These are phyloP conservation scores for Drosophila rhopaloa DNA, from an alignment of 1,140 invertebrate species.

Conservation along the genomic window DNA sequence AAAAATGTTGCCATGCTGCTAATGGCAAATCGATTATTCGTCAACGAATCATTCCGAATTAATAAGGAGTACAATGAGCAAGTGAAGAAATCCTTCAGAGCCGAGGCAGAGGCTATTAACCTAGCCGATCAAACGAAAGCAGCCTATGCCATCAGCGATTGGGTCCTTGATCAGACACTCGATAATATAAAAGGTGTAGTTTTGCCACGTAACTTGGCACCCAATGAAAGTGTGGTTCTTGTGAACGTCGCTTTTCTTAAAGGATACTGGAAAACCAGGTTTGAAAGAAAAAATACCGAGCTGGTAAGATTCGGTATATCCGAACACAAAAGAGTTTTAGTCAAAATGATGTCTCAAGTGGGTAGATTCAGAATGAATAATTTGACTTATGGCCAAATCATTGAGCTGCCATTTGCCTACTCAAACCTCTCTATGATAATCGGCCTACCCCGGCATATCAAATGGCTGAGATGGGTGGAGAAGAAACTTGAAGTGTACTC, in stretches of 20 bases:
- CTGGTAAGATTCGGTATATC: background rate
- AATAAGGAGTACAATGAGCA: background rate
- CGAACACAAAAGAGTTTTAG: background rate
- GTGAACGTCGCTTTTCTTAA: conserved; percentile 1
- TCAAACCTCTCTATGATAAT: conserved; percentile 1
- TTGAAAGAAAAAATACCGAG: background rate
- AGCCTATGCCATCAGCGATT: background rate
- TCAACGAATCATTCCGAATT: background rate
- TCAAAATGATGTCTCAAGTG: background rate
- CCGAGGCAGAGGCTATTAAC: background rate
- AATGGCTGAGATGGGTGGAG: background rate
- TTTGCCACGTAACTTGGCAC: background rate
- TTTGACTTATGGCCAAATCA: background rate
- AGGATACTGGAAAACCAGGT: background rate
- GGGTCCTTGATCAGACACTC: background rate
- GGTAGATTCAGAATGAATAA: background rate
- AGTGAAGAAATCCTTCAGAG: background rate
- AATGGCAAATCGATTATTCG: background rate
- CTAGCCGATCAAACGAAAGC: background rate
- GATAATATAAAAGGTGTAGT: background rate
- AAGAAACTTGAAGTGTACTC: background rate
- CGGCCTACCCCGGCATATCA: background rate
- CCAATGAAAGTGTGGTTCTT: background rate
- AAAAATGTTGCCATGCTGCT: background rate
- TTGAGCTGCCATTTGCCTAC: background rate